Evolutionary conservation across 2,888 invertebrate species (phyloP).

Genomic region (Entomobrya multifasciata): DNA sequence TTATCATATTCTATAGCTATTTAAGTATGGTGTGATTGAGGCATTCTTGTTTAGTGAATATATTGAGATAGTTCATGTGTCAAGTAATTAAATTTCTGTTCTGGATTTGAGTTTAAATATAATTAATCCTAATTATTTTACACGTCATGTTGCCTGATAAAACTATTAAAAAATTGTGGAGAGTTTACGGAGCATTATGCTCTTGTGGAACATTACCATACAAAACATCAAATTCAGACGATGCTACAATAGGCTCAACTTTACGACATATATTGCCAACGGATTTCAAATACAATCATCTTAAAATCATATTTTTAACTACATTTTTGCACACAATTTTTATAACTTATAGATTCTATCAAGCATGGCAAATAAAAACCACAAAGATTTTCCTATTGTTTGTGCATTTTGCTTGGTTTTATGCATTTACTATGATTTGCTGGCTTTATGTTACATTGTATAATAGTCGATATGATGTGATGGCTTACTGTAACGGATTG

Average conservation of each 20-base stretch:
- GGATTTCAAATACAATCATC: background rate
- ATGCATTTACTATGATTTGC: constrained; percentile 12
- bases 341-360: background rate
- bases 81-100: no score
- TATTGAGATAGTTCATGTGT: no score
- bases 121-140: no score
- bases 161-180: constrained; percentile 5
- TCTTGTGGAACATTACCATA: constrained; percentile 14
- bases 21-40: no score
- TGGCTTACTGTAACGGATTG: constrained; percentile 37
- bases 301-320: background rate
- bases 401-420: constrained; percentile 30
- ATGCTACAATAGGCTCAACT: background rate
- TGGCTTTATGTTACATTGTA: constrained; percentile 35
- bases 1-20: no score
- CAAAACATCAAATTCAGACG: background rate
- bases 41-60: no score
- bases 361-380: background rate
- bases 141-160: constrained; percentile 33
- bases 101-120: no score
- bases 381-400: constrained; percentile 36
- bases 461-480: constrained; percentile 1
- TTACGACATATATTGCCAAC: background rate
- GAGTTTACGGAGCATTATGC: background rate
- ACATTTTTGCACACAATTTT: constrained; percentile 22